Base-by-base conservation (phyloP, 2,888 invertebrate species). In the Tetranychus piercei region DNA sequence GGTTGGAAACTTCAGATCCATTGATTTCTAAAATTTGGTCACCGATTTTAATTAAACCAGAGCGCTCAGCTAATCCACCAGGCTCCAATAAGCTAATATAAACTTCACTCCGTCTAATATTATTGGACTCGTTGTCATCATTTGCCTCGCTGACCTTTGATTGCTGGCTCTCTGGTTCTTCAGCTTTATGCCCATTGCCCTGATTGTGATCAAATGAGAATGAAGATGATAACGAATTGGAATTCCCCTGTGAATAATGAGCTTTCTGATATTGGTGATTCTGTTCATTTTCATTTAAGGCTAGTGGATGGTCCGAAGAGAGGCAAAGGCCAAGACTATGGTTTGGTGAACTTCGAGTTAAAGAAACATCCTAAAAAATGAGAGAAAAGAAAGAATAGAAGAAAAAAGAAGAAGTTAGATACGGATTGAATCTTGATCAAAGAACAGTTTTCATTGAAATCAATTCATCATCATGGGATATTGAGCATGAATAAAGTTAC, bases 11-110 rank as follows among this genome's bases (percentile, higher is more conserved):
- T 22, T 73, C 73, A 34, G n/a, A 23, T 11, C 64, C 73, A 73
- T 73, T 73, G n/a, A 73, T 65, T 71, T 71, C 72, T 11, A 71
- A 34, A 20, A 71, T 71, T 44, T 71, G 72, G 5, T 71, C 72
- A 44, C 43, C 72, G 15, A 71, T 44, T n/a, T 71, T 71, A 7
- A 71, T 43, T 44, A 9, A 9, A 11, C 72, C 72, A 5, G n/a
- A n/a, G 8, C 44, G 34, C 15, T n/a, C 34, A 73, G 73, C 73
- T 23, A 22, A n/a, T 11, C 73, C 64, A 34, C 20, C 64, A 34
- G 73, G 9, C 18, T 73, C 23, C 5, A 73, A 18, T 5, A n/a
- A 8, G 20, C 18, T 73, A 3, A 73, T 44, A 73, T 73, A 73
- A 34, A 73, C 73, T 15, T 71, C 71, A 44, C 71, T 69, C 3